phyloP scores from a whole-genome alignment of 2,888 invertebrate species.

The Acrobasis suavella region DNA sequence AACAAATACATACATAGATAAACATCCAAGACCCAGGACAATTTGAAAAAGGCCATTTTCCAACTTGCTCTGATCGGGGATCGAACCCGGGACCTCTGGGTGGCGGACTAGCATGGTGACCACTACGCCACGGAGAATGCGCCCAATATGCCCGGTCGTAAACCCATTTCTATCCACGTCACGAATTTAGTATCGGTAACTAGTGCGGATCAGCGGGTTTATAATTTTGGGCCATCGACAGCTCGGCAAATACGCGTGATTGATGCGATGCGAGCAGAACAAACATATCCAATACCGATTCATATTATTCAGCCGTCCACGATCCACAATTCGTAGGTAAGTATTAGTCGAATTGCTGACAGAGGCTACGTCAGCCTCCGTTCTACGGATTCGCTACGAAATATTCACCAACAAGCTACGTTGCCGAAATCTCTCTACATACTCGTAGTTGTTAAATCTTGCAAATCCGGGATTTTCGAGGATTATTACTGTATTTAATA shows the following conservation, averaged over 20 bases:
- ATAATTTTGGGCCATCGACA: conserved; percentile 21
- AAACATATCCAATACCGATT: conserved; percentile 3
- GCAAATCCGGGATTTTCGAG: not conserved
- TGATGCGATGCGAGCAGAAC: conserved; percentile 1
- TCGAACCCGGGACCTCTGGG: no score
- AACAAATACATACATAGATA: no score
- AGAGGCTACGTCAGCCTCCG: not conserved
- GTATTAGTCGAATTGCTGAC: not conserved
- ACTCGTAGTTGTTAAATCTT: not conserved
- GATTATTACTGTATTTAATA: not conserved
- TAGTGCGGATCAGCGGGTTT: conserved; percentile 23
- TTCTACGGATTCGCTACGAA: conserved; percentile 33
- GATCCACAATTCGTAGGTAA: not conserved
- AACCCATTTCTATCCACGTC: no score
- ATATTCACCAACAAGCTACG: conserved; percentile 34
- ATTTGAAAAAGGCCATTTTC: no score
- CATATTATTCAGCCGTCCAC: not conserved
- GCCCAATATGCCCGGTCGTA: no score
- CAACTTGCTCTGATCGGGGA: no score
- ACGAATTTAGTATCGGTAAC: conserved; percentile 13
- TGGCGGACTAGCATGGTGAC: no score
- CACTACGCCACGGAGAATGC: no score
- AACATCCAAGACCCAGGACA: no score
- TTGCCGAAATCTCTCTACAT: conserved; percentile 11
- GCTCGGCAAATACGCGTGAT: conserved; percentile 15